Conservation (phyloP, 1,140 invertebrate genomes). For the Sarcophaga peregrina region DNA sequence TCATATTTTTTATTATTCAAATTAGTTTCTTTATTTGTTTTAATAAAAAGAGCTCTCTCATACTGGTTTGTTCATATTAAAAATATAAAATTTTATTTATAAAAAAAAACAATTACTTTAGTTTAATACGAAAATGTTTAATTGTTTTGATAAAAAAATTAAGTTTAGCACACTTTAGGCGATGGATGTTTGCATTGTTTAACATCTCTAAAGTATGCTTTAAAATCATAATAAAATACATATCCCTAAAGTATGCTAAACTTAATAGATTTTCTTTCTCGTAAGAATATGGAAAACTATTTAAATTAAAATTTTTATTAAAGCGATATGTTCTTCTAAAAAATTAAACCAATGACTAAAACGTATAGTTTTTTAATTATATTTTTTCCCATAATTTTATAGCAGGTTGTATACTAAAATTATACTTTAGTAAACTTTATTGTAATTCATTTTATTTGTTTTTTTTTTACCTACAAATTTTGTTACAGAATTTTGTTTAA, state of each 20-base stretch:
- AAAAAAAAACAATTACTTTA: neutral
- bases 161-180: too few relatives aligned
- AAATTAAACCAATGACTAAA: neutral
- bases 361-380: neutral
- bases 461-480: conserved; percentile 19
- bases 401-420: conserved; percentile 17
- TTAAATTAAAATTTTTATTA: neutral
- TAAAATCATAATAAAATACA: too few relatives aligned
- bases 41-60: neutral
- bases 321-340: conserved; percentile 18
- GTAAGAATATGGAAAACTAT: neutral
- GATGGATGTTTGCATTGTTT: too few relatives aligned
- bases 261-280: neutral
- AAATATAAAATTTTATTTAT: neutral
- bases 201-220: too few relatives aligned
- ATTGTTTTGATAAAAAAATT: neutral
- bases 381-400: neutral
- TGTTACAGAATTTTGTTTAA: conserved; percentile 18
- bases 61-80: neutral
- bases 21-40: neutral
- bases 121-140: neutral
- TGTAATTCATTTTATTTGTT: conserved; percentile 1
- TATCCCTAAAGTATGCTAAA: too few relatives aligned
- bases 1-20: neutral
- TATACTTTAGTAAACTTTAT: neutral